phyloP scores from a whole-genome alignment of 2,113 vertebrate genomes.

The Harpagus bidentatus region DNA sequence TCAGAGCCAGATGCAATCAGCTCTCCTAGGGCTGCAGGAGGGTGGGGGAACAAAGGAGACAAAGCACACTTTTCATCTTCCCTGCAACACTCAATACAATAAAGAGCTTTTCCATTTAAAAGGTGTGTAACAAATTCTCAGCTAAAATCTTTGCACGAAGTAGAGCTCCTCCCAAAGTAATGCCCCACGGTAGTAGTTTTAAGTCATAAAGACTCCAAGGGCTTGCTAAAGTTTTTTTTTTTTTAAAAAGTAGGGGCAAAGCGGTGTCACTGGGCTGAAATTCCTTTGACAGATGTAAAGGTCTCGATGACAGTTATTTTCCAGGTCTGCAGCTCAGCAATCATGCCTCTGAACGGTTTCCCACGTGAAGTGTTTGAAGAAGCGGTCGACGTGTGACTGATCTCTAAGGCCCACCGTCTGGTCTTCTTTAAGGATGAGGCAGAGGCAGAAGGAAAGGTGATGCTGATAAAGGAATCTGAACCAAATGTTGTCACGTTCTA shows the following conservation, averaged over 20 bases:
- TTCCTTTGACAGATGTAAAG: conserved; percentile 64
- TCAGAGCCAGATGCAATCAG: rapidly evolving
- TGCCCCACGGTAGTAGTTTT: not conserved
- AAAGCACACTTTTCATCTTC: not conserved
- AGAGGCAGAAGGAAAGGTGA: conserved; percentile 58
- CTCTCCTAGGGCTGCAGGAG: not conserved
- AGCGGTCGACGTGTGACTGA: conserved; percentile 73
- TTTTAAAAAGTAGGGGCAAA: not conserved
- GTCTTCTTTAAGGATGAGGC: conserved; percentile 48
- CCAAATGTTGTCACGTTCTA: conserved; percentile 74
- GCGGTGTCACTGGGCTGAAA: conserved; percentile 48
- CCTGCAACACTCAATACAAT: not conserved
- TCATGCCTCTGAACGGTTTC: conserved; percentile 64
- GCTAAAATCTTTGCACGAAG: not conserved
- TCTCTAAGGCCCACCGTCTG: conserved; percentile 38
- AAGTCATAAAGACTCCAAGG: not conserved
- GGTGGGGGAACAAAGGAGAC: not conserved
- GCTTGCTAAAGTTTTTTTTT: not conserved
- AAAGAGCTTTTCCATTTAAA: not conserved
- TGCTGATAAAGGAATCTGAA: conserved; percentile 72
- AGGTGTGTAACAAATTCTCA: not conserved
- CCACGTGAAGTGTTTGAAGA: conserved; percentile 71
- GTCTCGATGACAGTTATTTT: conserved; percentile 79
- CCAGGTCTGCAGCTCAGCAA: conserved; percentile 70
- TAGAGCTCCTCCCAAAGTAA: not conserved